Evolutionary conservation across 2,888 invertebrate species (phyloP).

Genomic region (Diaprepes abbreviatus): DNA sequence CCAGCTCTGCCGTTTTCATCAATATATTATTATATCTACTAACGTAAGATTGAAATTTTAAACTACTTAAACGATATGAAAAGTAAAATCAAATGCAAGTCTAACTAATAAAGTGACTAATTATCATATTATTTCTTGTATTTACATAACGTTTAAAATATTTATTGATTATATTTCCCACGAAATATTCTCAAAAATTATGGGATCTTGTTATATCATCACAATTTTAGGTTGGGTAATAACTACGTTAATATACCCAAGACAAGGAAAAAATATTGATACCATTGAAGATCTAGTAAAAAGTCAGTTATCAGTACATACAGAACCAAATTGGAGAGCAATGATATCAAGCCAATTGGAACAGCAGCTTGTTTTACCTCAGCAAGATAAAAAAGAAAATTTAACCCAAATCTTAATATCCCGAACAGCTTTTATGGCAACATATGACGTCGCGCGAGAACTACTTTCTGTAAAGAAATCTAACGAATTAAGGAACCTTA

Average conservation of each 20-base stretch:
- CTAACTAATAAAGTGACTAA: too few relatives aligned
- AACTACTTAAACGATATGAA: too few relatives aligned
- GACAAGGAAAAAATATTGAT: conserved; percentile 9
- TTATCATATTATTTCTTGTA: too few relatives aligned
- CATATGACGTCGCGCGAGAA: neutral
- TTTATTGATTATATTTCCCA: too few relatives aligned
- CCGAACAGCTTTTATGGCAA: neutral
- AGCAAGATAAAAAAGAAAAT: neutral
- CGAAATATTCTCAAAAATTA: too few relatives aligned
- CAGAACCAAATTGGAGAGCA: neutral
- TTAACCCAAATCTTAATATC: neutral
- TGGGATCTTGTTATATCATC: too few relatives aligned
- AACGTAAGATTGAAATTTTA: too few relatives aligned
- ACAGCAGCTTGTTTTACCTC: conserved; percentile 6
- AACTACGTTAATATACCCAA: conserved; percentile 25
- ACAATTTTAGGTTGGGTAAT: conserved; percentile 34
- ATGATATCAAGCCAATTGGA: conserved; percentile 14
- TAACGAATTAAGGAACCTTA: neutral
- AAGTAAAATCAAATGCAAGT: too few relatives aligned
- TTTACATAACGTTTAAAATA: too few relatives aligned
- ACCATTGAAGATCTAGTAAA: conserved; percentile 28
- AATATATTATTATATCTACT: too few relatives aligned
- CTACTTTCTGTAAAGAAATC: neutral
- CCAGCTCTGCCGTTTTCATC: too few relatives aligned
- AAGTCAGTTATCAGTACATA: conserved; percentile 12